Evolutionary conservation across 1,140 invertebrate species (phyloP), one percentile per base, ranked within the genome.

Genomic region (Lutraria rhynchaena): DNA sequence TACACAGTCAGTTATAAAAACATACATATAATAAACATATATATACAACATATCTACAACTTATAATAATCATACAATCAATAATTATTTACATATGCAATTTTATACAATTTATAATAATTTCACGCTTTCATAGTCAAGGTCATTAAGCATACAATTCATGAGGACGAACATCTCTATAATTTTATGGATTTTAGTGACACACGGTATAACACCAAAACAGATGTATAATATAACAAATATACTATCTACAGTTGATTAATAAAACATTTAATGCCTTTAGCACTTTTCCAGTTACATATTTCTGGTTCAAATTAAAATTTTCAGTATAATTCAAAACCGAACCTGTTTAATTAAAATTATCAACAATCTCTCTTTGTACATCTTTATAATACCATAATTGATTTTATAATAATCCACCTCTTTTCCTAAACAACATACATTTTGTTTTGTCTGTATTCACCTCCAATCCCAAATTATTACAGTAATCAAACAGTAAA

Each of bases 361-460:
- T 41, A 55, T 77, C 41, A 67, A 61, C 58, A n/a, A 67, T 41
- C 49, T 77, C 60, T 51, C 65, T 33, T 55, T 11, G 1, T 37
- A 37, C 22, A 22, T 46, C 60, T 35, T 67, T 31, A n/a, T 63
- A 65, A 55, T 2, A 41, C 53, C 53, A 77, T n/a, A 60, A 35
- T 27, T 63, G 57, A 29, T 76, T 51, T 70, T 24, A 9, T 41
- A 55, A 29, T 27, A 70, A 27, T 49, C 35, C 41, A 29, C 77
- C 78, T 61, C 78, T 57, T 33, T 71, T 81, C 61, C 55, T 69
- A 71, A 83, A 83, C 9, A 76, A 37, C n/a, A 76, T 46, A 35
- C 51, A 49, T 65, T 67, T 75, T 7, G 46, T 58, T 71, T 60
- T 69, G 46, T 19, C 7, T 41, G 33, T 76, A 65, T 75, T 82